A percentile compares a stretch with the other conserved stretches of the same genome.
phyloP scores from a whole-genome alignment of 2,797 vertebrate species.

The Tenualosa ilisha region DNA sequence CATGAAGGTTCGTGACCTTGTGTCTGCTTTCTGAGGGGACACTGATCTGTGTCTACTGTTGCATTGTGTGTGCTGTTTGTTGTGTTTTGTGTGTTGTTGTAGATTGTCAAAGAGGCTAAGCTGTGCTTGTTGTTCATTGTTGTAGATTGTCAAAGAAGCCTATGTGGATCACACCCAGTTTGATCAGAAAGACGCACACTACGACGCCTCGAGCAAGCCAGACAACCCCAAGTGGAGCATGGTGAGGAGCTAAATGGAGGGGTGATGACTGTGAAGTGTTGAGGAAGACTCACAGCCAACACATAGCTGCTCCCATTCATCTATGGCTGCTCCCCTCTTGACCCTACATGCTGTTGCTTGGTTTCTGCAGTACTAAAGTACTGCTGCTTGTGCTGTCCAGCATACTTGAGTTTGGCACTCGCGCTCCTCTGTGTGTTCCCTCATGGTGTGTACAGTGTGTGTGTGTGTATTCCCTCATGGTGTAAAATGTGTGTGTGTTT shows the following conservation, averaged over 20 bases:
- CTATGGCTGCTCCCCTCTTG: no score
- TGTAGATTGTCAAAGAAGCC: slow-evolving; percentile 89
- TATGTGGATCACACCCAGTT: slow-evolving; percentile 98
- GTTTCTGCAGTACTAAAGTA: no score
- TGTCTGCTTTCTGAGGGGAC: neutral
- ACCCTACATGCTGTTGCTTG: no score
- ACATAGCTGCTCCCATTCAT: no score
- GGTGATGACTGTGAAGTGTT: no score
- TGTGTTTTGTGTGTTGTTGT: neutral
- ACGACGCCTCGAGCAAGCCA: slow-evolving; percentile 85
- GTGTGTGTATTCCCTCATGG: neutral
- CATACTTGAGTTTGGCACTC: no score
- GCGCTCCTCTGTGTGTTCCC: no score
- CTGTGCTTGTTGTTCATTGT: neutral
- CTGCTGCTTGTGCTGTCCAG: no score
- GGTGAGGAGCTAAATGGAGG: slow-evolving; percentile 56
- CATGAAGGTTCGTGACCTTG: slow-evolving; percentile 74
- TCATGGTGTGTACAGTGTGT: neutral
- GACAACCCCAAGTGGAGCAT: slow-evolving; percentile 96
- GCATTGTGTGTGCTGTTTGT: neutral
- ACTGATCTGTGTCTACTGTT: neutral
- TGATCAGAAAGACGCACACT: slow-evolving; percentile 88
- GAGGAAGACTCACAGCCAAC: no score
- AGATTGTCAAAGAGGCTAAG: neutral
- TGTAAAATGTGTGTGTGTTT: neutral